Conservation (phyloP, 2,113 vertebrate species). For the Osmerus mordax region DNA sequence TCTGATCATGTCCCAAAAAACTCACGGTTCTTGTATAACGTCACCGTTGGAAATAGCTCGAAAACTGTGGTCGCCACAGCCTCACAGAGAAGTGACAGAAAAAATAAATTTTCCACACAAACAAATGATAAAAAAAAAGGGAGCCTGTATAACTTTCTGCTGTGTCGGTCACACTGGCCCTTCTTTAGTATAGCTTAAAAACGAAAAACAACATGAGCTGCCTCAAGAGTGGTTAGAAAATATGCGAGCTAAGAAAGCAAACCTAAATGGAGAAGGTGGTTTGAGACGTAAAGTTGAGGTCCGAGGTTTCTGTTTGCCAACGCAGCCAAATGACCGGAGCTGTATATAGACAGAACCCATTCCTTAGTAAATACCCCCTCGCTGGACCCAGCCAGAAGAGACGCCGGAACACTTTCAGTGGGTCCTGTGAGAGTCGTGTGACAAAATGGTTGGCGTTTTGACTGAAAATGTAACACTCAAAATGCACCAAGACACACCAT, state of each 20-base stretch:
- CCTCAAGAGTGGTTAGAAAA: conserved; percentile 56
- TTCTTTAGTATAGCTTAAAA: conserved; percentile 51
- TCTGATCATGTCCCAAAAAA: too few species aligned
- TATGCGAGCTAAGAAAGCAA: conserved; percentile 65
- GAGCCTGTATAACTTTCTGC: not conserved
- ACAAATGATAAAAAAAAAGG: not conserved
- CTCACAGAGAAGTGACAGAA: too few species aligned
- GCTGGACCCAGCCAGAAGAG: conserved; percentile 40
- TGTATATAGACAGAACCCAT: conserved; percentile 52
- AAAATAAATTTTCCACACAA: not conserved
- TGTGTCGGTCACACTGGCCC: conserved; percentile 43
- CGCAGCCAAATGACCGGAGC: conserved; percentile 61
- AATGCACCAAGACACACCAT: too few species aligned
- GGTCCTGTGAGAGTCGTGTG: too few species aligned
- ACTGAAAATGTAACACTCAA: too few species aligned
- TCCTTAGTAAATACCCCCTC: conserved; percentile 50
- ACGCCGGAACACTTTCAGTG: not conserved
- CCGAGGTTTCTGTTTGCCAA: conserved; percentile 52
- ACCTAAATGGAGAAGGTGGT: conserved; percentile 70
- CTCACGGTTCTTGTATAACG: too few species aligned
- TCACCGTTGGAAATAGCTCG: too few species aligned
- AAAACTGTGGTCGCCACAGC: too few species aligned
- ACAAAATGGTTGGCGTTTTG: too few species aligned
- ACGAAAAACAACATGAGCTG: conserved; percentile 55
- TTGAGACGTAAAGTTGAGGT: conserved; percentile 69